Percentiles rank a stretch among this genome's conserved stretches.
These are phyloP conservation scores for Xenopus borealis DNA, from an alignment of 2,113 vertebrate genomes.

Conservation along the genomic window DNA sequence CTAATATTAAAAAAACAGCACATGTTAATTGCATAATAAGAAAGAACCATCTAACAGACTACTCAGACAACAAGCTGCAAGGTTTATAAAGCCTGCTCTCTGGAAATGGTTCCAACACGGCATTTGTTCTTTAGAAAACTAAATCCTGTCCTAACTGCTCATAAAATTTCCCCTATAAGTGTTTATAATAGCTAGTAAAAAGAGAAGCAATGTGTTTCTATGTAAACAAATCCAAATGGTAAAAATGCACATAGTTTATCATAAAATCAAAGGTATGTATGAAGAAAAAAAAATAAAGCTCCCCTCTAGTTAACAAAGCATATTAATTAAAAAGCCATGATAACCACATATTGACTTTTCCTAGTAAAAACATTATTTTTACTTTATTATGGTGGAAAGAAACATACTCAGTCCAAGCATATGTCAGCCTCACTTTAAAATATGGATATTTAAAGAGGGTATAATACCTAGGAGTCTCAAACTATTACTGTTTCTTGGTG, in stretches of 20 bases:
- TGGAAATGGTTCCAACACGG: slow-evolving; percentile 60
- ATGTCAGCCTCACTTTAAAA: slow-evolving; percentile 68
- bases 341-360: slow-evolving; percentile 61
- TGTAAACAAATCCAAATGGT: slow-evolving; percentile 45
- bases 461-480: slow-evolving; percentile 74
- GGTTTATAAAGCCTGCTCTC: slow-evolving; percentile 62
- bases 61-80: slow-evolving; percentile 3
- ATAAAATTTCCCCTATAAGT: slow-evolving; percentile 73
- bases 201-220: slow-evolving; percentile 56
- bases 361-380: slow-evolving; percentile 60
- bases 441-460: slow-evolving; percentile 71
- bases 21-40: slow-evolving; percentile 33
- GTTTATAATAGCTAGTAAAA: slow-evolving; percentile 71
- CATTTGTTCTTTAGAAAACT: slow-evolving; percentile 60
- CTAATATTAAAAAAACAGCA: slow-evolving; percentile 19
- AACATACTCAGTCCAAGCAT: slow-evolving; percentile 57
- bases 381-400: slow-evolving; percentile 50
- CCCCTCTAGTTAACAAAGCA: slow-evolving; percentile 45
- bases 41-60: slow-evolving; percentile 22
- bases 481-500: slow-evolving; percentile 66
- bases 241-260: slow-evolving; percentile 60
- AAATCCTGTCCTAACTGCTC: slow-evolving; percentile 65
- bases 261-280: slow-evolving; percentile 53
- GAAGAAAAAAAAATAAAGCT: slow-evolving; percentile 55
- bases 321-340: slow-evolving; percentile 55